Percentiles rank a stretch among this genome's conserved stretches.
These are phyloP conservation scores for Limnephilus marmoratus DNA, from an alignment of 2,888 invertebrate species.

Conservation along the genomic window DNA sequence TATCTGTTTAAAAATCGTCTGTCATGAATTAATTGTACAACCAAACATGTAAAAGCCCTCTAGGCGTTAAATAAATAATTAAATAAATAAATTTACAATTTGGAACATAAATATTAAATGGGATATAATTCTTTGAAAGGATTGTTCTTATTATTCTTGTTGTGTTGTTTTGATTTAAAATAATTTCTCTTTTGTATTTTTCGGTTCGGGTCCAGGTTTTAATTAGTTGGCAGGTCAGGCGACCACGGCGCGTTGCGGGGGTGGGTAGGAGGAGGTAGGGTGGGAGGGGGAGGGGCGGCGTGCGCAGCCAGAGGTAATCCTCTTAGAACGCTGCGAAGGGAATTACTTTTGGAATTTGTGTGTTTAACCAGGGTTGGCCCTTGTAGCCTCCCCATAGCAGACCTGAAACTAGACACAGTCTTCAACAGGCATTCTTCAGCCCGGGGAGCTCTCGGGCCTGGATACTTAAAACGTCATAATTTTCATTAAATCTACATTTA, in stretches of 20 bases:
- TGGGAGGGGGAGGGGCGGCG: background rate
- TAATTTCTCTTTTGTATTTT: constrained; percentile 3
- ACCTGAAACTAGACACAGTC: background rate
- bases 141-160: background rate
- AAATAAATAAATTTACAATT: too few relatives aligned
- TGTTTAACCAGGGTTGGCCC: background rate
- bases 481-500: background rate
- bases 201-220: constrained; percentile 33
- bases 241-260: background rate
- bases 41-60: too few relatives aligned
- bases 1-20: too few relatives aligned
- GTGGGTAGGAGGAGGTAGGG: background rate
- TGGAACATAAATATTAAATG: too few relatives aligned
- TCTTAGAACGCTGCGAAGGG: constrained; percentile 17
- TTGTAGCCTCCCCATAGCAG: background rate
- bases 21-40: too few relatives aligned
- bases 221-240: constrained; percentile 30
- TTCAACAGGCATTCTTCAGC: background rate
- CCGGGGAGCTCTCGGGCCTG: background rate
- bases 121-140: background rate
- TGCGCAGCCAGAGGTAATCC: constrained; percentile 31
- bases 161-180: background rate
- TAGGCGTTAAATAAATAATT: too few relatives aligned
- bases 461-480: background rate
- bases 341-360: constrained; percentile 32